A percentile compares a stretch with the other conserved stretches of the same genome.
Evolutionary conservation across 1,140 invertebrate genomes (phyloP).

Genomic region (Psix sp.): DNA sequence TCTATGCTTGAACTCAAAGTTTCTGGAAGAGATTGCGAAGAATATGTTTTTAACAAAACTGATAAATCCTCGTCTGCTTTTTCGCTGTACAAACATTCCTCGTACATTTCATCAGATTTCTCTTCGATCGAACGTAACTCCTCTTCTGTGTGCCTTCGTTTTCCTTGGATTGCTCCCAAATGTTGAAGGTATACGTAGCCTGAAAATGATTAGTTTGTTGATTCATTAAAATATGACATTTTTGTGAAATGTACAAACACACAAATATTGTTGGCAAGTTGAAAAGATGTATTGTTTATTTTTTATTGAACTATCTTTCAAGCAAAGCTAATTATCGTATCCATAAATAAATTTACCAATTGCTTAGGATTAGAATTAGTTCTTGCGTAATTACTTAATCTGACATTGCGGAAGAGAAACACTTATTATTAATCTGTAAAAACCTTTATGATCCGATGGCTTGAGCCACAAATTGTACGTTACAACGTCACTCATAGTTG

Average conservation of each 20-base stretch:
- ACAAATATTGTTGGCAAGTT: too few species aligned
- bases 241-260: too few species aligned
- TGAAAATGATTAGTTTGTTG: constrained; percentile 46
- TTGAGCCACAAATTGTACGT: constrained; percentile 83
- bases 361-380: too few species aligned
- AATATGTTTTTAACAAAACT: constrained; percentile 16
- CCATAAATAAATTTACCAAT: too few species aligned
- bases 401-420: constrained; percentile 1
- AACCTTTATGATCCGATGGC: constrained; percentile 79
- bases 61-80: background rate
- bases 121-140: constrained; percentile 28
- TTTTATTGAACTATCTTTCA: too few species aligned
- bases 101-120: constrained; percentile 36
- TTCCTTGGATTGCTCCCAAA: constrained; percentile 12
- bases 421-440: background rate
- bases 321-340: too few species aligned
- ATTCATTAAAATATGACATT: background rate
- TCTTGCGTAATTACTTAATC: too few species aligned
- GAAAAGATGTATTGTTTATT: too few species aligned
- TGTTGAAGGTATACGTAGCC: constrained; percentile 77
- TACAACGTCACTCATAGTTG: constrained; percentile 79
- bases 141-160: constrained; percentile 12
- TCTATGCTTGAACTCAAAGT: background rate
- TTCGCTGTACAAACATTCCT: constrained; percentile 10
- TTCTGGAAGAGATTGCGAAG: constrained; percentile 18